These are phyloP conservation scores for Drosophila neotestacea DNA, from an alignment of 2,888 invertebrate species.

Conservation along the genomic window DNA sequence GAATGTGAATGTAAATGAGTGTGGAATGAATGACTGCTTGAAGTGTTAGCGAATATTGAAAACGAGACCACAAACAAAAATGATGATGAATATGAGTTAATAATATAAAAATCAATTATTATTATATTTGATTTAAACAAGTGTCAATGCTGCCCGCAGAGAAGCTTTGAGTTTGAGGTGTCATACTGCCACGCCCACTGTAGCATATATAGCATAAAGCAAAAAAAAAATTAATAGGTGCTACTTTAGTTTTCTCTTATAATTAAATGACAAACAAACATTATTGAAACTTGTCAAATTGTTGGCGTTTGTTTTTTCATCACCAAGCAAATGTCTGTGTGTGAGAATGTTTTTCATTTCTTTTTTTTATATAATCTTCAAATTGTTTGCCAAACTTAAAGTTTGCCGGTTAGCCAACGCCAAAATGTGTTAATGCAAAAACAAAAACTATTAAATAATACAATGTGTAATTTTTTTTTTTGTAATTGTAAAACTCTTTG, in stretches of 20 bases:
- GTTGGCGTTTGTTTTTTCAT: slow-evolving; percentile 3
- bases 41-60: slow-evolving; percentile 41
- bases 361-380: slow-evolving; percentile 28
- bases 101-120: slow-evolving; percentile 30
- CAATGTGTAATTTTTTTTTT: slow-evolving; percentile 35
- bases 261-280: slow-evolving; percentile 9
- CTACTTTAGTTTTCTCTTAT: slow-evolving; percentile 45
- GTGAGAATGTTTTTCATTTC: slow-evolving; percentile 10
- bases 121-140: slow-evolving; percentile 19
- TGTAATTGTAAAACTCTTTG: slow-evolving; percentile 58
- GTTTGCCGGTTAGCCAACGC: slow-evolving; percentile 60
- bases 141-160: slow-evolving; percentile 54
- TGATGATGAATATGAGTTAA: slow-evolving; percentile 2
- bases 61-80: slow-evolving; percentile 16
- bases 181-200: slow-evolving; percentile 70
- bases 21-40: slow-evolving; percentile 11
- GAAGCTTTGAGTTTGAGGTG: slow-evolving; percentile 35
- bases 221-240: slow-evolving; percentile 45
- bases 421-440: slow-evolving; percentile 63
- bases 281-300: slow-evolving; percentile 28
- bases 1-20: slow-evolving; percentile 8
- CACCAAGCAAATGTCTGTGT: neutral
- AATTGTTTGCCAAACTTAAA: slow-evolving; percentile 69
- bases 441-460: slow-evolving; percentile 47
- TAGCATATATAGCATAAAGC: slow-evolving; percentile 16